Evolutionary conservation across 2,113 vertebrate genomes (phyloP), one percentile per base, ranked within the genome.

Genomic region (Trachemys scripta): DNA sequence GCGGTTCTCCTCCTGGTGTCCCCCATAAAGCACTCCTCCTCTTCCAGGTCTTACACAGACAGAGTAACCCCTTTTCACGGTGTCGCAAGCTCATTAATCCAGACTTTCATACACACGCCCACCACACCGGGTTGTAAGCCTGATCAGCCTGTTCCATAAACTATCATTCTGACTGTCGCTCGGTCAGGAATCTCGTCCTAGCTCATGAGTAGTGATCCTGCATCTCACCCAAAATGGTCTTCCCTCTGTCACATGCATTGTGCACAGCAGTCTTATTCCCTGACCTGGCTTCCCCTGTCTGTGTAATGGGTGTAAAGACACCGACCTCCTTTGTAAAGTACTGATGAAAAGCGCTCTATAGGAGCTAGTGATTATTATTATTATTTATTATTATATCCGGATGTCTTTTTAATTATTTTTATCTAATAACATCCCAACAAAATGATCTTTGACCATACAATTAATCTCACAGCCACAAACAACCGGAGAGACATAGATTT

Each of bases 361-460:
- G 35, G 10, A 19, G 69, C n/a, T 78, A 62, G 42, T 0, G 5
- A 0, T 56, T 29, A 3, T 2, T 13, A 75, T 53, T 42, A n/a
- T n/a, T n/a, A 45, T 12, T 6, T 45, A 25, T 10, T 86, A 38
- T 69, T 69, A n/a, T 38, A 69, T 69, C 17, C 35, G 38, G 35
- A 38, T 51, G 29, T 22, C 56, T 59, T 35, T 57, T 13, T 38
- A 78, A 78, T 8, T 25, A 65, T 51, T 54, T 51, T 57, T 69
- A 27, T n/a, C 62, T 11, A 8, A 35, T 80, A 29, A 38, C 47
- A 42, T 9, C 38, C 35, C 31, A 54, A 6, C 35, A 69, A 57
- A 31, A 45, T 4, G 6, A 10, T 78, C 75, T 65, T 47, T 25
- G 57, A 19, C 5, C 10, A 29, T 27, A 51, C 47, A 17, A 4